A percentile compares a stretch with the other conserved stretches of the same genome.
Conservation (phyloP, 64 coral and sea anemone genomes). For the Dendrophyllia cribrosa region DNA sequence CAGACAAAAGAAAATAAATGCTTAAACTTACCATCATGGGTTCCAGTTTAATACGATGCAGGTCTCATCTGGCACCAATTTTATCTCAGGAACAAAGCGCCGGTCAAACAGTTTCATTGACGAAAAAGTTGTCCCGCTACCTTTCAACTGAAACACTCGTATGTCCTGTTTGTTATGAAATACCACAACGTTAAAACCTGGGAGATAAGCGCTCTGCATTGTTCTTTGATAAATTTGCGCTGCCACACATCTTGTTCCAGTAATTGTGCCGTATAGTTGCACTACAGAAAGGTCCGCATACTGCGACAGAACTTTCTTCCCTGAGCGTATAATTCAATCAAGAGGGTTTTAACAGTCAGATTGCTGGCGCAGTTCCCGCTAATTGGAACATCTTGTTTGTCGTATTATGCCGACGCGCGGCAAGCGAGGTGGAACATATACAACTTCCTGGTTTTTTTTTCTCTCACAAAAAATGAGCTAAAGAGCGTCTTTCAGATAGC, state of each 20-base stretch:
- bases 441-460: background rate
- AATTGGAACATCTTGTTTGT: conserved; percentile 10
- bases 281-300: too few relatives aligned
- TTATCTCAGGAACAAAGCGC: background rate
- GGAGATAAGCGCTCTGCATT: too few relatives aligned
- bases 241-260: too few relatives aligned
- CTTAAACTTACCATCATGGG: background rate
- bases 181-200: background rate
- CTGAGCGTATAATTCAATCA: too few relatives aligned
- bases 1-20: background rate
- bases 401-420: background rate
- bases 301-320: too few relatives aligned
- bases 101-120: background rate
- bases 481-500: background rate
- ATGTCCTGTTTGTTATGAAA: too few relatives aligned
- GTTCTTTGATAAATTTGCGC: too few relatives aligned
- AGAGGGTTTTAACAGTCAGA: too few relatives aligned
- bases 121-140: background rate
- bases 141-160: background rate
- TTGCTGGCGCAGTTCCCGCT: too few relatives aligned
- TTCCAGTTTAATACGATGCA: background rate
- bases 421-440: background rate
- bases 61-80: conserved; percentile 41
- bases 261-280: too few relatives aligned
- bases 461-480: background rate